Percentiles rank a stretch among this genome's conserved stretches.
Evolutionary conservation across 2,888 invertebrate genomes (phyloP).

Genomic region (Mantis religiosa): DNA sequence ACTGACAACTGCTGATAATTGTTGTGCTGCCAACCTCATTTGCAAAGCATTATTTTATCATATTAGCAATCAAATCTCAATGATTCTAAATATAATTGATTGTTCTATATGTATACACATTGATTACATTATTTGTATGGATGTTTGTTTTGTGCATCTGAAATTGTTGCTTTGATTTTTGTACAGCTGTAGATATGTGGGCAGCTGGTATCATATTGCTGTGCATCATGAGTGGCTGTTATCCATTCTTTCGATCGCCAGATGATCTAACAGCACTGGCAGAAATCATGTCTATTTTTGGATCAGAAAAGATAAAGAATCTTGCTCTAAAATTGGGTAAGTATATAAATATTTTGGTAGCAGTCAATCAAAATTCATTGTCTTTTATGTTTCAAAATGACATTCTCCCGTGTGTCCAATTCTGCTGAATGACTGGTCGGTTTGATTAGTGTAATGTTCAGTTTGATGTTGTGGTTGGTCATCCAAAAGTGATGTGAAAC

Average conservation of each 20-base stretch:
- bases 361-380: no score
- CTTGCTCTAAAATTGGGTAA: constrained; percentile 65
- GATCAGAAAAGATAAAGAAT: constrained; percentile 62
- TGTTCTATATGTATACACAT: background rate
- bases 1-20: no score
- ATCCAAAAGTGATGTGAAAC: no score
- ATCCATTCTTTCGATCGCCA: constrained; percentile 79
- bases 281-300: constrained; percentile 77
- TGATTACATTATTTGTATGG: background rate
- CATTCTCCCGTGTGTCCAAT: no score
- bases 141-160: background rate
- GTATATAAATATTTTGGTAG: constrained; percentile 7
- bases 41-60: no score
- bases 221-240: constrained; percentile 70
- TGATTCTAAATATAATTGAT: no score
- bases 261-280: constrained; percentile 76
- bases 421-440: no score
- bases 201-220: constrained; percentile 81
- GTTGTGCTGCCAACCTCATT: no score
- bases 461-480: no score
- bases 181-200: constrained; percentile 81
- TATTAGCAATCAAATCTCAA: no score
- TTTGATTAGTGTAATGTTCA: no score
- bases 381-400: no score
- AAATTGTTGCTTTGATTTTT: constrained; percentile 8